Evolutionary conservation across 1,140 invertebrate genomes (phyloP), one percentile per base, ranked within the genome.

Genomic region (Drosophila nannoptera): DNA sequence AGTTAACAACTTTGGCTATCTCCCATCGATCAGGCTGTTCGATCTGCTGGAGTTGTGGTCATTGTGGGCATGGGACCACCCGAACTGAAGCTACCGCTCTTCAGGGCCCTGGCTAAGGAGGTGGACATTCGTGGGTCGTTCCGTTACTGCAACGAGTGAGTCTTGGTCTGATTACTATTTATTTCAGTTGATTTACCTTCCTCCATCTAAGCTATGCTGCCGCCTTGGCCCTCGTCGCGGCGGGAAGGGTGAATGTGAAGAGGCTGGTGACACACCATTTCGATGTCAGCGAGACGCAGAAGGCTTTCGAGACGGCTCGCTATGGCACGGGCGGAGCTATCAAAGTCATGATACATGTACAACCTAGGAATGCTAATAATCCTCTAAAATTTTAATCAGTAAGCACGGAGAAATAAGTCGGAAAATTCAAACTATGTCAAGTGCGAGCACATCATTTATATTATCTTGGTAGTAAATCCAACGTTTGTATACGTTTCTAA

Each of bases 271-370:
- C 97, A 1, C 97, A 99, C 90, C 94, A 96, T 84, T 99, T 94
- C 89, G 92, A 92, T 55, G 90, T 99, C 1, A 96, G 97, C 77
- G 93, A 99, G 56, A 94, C 96, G 0, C 67, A 94, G 0, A 90
- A 97, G 88, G 97, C 98, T 0, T 99, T 98, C 89, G 94, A 98
- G 77, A 94, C 94, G 4, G 93, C 96, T 0, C 93, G 92, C 71
- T 92, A 92, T 46, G 94, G 40, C 73, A 72, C 87, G 69, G 94
- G 91, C 36, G 93, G 93, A 61, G 93, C 95, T 8, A 94, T 99
- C 73, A 99, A 99, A 91, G 94, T 99, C 73, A 96, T 99, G 92
- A 98, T 98, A 72, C 94, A 97, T 75, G 96, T 95, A 9, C 92
- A 93, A 80, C 91, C 92, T 0, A 71, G 89, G 12, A 87, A 92